Conservation (phyloP, 1,140 invertebrate genomes). For the Trichomalopsis sarcophagae region DNA sequence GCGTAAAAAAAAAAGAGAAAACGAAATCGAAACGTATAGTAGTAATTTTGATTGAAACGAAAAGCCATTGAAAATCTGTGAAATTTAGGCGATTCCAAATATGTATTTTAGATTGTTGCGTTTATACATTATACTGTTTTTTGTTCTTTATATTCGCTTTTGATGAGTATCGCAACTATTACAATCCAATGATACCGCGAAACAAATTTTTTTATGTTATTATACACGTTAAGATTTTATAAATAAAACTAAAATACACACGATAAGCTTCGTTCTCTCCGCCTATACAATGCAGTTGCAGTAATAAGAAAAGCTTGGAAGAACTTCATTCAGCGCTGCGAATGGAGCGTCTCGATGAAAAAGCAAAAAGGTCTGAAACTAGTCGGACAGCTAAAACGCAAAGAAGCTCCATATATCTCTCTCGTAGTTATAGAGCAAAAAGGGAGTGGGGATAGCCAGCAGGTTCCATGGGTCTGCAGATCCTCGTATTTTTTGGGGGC, state of each 20-base stretch:
- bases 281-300: too few relatives aligned
- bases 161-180: not conserved
- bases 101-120: not conserved
- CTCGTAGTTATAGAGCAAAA: not conserved
- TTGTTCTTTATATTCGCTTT: not conserved
- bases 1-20: not conserved
- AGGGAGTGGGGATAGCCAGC: not conserved
- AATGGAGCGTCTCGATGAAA: not conserved
- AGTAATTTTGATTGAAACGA: not conserved
- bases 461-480: not conserved
- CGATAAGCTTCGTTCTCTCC: not conserved
- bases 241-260: not conserved
- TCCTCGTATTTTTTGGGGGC: not conserved
- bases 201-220: constrained; percentile 5
- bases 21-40: not conserved
- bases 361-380: not conserved
- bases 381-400: not conserved
- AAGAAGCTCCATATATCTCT: not conserved
- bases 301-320: too few relatives aligned
- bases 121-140: not conserved
- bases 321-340: too few relatives aligned
- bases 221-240: not conserved
- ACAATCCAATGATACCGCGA: not conserved
- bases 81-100: not conserved
- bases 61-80: not conserved